Evolutionary conservation across 1,140 invertebrate genomes (phyloP), one percentile per base, ranked within the genome.

Genomic region (Mya arenaria): DNA sequence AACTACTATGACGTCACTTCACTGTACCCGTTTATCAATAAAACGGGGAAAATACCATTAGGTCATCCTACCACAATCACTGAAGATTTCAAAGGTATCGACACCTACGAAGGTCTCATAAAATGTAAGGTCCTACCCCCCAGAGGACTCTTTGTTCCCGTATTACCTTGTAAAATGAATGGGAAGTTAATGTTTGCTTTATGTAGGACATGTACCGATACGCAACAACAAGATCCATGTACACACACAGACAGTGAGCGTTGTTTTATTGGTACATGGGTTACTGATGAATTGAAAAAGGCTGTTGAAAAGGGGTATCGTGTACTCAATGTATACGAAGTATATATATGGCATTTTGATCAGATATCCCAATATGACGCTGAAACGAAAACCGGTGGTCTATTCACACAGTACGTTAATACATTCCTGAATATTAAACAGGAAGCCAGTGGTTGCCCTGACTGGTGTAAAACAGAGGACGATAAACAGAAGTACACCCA

Each of bases 401-500:
- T 87, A 1, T 89, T 89, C 74, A 37, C 39, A 6, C 37, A 71
- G 1, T 86, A 87, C 63, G 78, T 88, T 13, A 79, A 88, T 52
- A 75, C 77, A 8, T 89, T 84, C 72, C 55, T 88, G 44, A 86
- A 87, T 52, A 69, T 84, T 60, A 89, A 88, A 73, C 84, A 87
- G 62, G 83, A 89, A 74, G 34, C 78, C 3, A 82, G 69, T 48
- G 83, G 79, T 25, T 87, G 84, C 69, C 87, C 87, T 5, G 15
- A 34, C 17, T 66, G 78, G 39, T 36, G 56, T 23, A 52, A 55
- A n/a, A 86, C 84, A 8, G 84, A 84, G 8, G 15, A 6, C 10
- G 69, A 83, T 37, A 62, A 62, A 28, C 3, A 25, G 8, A 34
- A 71, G 87, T 93, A 92, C 72, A 86, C 93, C 8, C 28, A 17